Evolutionary conservation across 2,888 invertebrate species (phyloP).

Genomic region (Allacma fusca): DNA sequence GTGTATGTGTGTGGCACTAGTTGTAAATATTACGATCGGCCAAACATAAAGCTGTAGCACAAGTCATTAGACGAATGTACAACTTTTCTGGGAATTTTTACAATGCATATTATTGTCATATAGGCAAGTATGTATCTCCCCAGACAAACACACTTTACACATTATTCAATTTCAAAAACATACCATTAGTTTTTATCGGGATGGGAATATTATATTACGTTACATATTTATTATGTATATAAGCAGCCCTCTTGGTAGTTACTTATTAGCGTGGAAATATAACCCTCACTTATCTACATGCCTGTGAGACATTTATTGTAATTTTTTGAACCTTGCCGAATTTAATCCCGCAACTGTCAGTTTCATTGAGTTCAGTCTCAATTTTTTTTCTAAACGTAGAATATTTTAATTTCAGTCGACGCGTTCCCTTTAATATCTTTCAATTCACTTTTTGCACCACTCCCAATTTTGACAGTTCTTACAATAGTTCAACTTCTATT

Average conservation of each 20-base stretch:
- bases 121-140: not conserved
- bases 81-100: constrained; percentile 16
- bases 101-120: not conserved
- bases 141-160: not conserved
- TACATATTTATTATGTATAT: too few species aligned
- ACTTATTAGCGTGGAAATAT: too few species aligned
- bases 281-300: not conserved
- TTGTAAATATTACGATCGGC: constrained; percentile 26
- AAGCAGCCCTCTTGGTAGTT: too few species aligned
- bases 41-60: constrained; percentile 25
- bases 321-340: constrained; percentile 14
- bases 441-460: too few species aligned
- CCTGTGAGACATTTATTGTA: not conserved
- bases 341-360: not conserved
- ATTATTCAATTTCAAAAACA: not conserved
- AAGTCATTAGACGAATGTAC: constrained; percentile 18
- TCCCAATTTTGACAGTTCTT: too few species aligned
- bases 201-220: too few species aligned
- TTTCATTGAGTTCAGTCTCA: not conserved
- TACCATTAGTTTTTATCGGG: not conserved
- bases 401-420: too few species aligned
- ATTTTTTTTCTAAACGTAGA: too few species aligned
- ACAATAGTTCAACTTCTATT: too few species aligned
- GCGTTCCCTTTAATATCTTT: too few species aligned
- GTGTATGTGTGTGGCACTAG: constrained; percentile 11